Evolutionary conservation across 2,797 vertebrate species (phyloP), one percentile per base, ranked within the genome.

Genomic region (Characodon lateralis): DNA sequence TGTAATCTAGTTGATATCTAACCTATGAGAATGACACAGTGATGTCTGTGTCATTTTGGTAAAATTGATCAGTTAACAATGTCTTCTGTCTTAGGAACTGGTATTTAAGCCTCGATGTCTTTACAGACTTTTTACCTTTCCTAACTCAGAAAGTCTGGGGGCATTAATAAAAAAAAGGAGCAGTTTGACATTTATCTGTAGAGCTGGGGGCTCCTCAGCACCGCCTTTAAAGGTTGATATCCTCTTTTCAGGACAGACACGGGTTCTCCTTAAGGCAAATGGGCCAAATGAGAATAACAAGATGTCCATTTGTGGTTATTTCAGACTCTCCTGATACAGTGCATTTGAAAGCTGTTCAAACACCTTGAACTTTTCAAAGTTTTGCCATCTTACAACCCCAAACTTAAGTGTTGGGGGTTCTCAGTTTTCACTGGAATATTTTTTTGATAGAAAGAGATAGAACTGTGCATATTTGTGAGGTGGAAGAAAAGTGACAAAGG

Each of bases 221-320:
- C 88, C 88, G 78, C 90, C 91, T 77, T 91, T 93, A 95, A 95
- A 96, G 95, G 94, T 95, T 93, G 91, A 88, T 82, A 79, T 94
- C 89, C 82, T 92, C 75, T 85, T 90, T 85, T 91, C 91, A 91
- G 85, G 86, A 85, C 82, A 88, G 73, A 70, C 35, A 50, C 79
- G 82, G 75, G 48, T 85, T 88, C 79, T 87, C 85, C 78, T 50
- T 84, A 87, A 89, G 85, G 86, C 80, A 65, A 20, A 80, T 46
- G 56, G 73, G 71, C 83, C 76, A 90, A 90, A 83, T 82, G 61
- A 83, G 83, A 84, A 61, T 84, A 83, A 86, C 82, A 59, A 76
- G 71, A 81, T 82, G 58, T 1, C 75, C 80, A 80, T 43, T 55
- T 58, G 77, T 16, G 13, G 73, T 78, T 78, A 70, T 77, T 83